Evolutionary conservation across 2,797 vertebrate species (phyloP).

Genomic region (Bryconaethiops microstoma): DNA sequence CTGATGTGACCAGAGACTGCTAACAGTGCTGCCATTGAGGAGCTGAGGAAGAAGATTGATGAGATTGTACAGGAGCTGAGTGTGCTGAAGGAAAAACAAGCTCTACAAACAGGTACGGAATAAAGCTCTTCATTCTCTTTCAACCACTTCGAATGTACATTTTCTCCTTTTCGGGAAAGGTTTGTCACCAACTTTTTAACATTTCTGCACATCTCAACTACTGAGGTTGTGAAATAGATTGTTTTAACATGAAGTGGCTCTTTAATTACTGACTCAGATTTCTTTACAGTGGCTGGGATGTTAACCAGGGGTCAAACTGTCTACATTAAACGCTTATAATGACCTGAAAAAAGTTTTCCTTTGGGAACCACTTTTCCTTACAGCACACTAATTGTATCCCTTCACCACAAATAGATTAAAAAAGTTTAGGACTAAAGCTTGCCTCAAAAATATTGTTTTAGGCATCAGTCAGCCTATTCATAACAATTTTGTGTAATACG

Average conservation of each 20-base stretch:
- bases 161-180: too few relatives aligned
- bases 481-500: background rate
- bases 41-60: conserved; percentile 85
- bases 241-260: too few relatives aligned
- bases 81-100: conserved; percentile 90
- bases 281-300: too few relatives aligned
- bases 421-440: too few relatives aligned
- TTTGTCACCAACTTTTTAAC: background rate
- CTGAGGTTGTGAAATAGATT: too few relatives aligned
- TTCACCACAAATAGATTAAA: too few relatives aligned
- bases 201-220: background rate
- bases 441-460: too few relatives aligned
- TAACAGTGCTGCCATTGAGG: conserved; percentile 83
- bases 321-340: background rate
- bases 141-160: background rate
- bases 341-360: background rate
- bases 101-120: conserved; percentile 87
- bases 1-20: conserved; percentile 62
- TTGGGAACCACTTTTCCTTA: background rate
- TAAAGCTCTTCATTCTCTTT: background rate
- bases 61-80: conserved; percentile 85
- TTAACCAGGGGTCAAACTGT: too few relatives aligned
- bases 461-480: too few relatives aligned
- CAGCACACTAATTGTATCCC: too few relatives aligned
- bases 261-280: too few relatives aligned